A percentile compares a stretch with the other conserved stretches of the same genome.
Evolutionary conservation across 2,113 vertebrate genomes (phyloP).

Genomic region (Cyanocitta stelleri): DNA sequence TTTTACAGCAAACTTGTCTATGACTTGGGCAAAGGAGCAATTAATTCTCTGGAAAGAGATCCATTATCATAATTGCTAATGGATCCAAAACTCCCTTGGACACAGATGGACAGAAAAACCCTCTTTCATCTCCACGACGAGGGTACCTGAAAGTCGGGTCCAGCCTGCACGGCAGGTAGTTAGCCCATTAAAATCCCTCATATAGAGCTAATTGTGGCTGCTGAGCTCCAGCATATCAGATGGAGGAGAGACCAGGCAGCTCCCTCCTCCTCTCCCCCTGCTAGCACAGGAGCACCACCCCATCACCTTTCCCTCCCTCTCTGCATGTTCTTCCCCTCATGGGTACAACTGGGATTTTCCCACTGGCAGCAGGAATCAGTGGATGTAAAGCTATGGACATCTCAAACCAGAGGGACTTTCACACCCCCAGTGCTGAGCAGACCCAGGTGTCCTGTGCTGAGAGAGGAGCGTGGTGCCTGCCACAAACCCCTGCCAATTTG

Average conservation of each 20-base stretch:
- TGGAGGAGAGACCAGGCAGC: background rate
- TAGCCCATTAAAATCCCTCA: background rate
- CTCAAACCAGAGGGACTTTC: background rate
- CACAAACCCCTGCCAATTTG: background rate
- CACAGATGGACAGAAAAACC: slow-evolving; percentile 18
- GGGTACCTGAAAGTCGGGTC: background rate
- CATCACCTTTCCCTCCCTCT: background rate
- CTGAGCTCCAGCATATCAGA: background rate
- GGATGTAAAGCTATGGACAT: background rate
- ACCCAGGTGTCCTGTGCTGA: background rate
- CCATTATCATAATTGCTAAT: slow-evolving; percentile 63
- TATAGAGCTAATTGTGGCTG: background rate
- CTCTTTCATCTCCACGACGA: background rate
- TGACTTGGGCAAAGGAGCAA: slow-evolving; percentile 46
- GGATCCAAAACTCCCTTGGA: slow-evolving; percentile 23
- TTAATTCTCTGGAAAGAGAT: slow-evolving; percentile 49
- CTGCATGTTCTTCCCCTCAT: background rate
- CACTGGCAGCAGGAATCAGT: background rate
- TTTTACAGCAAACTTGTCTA: slow-evolving; percentile 59
- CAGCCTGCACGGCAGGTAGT: background rate
- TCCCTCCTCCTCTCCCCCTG: background rate
- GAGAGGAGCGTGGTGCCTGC: background rate
- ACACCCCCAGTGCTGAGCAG: fast-evolving
- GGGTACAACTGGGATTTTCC: background rate
- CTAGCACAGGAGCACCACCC: background rate